Conservation (phyloP, 1,140 invertebrate genomes). For the Brevipalpus yothersi region DNA sequence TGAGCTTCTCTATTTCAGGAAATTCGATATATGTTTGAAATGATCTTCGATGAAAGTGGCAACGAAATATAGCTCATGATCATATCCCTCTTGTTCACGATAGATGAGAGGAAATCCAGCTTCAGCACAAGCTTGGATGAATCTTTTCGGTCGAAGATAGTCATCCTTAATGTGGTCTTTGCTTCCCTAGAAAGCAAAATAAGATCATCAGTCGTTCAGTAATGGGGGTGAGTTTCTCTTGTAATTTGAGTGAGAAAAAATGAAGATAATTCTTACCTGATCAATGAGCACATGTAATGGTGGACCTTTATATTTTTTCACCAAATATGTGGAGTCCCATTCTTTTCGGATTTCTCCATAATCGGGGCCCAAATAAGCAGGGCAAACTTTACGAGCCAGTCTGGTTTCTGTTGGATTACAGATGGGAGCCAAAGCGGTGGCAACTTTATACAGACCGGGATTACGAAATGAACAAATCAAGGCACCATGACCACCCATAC, state of each 20-base stretch:
- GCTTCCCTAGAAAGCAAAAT: constrained; percentile 26
- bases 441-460: constrained; percentile 61
- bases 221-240: neutral
- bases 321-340: constrained; percentile 68
- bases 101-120: constrained; percentile 41
- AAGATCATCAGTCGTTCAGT: neutral
- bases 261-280: constrained; percentile 18
- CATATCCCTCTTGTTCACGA: constrained; percentile 63
- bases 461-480: constrained; percentile 73
- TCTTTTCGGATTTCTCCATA: constrained; percentile 40
- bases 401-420: constrained; percentile 54
- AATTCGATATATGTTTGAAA: constrained; percentile 43
- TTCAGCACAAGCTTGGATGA: constrained; percentile 42
- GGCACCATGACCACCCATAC: constrained; percentile 94
- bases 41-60: constrained; percentile 80
- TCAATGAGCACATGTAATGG: constrained; percentile 61
- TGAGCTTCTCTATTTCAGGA: constrained; percentile 5
- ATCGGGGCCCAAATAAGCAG: constrained; percentile 49
- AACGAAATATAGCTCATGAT: constrained; percentile 90
- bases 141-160: constrained; percentile 64
- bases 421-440: constrained; percentile 92
- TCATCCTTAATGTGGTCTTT: constrained; percentile 37
- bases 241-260: neutral
- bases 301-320: constrained; percentile 58
- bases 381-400: constrained; percentile 72